Percentiles rank a stretch among this genome's conserved stretches.
These are phyloP conservation scores for Ctenopoma kingsleyae DNA, from an alignment of 2,797 vertebrate genomes.

Conservation along the genomic window DNA sequence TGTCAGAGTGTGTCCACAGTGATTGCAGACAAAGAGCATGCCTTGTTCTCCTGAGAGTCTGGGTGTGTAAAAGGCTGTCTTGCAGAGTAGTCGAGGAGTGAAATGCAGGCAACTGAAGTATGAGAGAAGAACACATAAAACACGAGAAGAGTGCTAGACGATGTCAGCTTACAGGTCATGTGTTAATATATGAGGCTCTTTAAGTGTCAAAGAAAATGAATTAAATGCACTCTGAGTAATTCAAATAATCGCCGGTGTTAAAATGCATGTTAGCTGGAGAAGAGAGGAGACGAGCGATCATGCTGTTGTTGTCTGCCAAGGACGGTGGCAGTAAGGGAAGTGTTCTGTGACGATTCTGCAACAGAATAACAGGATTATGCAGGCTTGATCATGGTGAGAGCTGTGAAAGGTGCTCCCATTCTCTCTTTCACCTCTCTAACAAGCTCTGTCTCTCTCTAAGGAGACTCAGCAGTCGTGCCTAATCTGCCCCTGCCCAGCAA, in stretches of 20 bases:
- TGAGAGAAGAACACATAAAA: constrained; percentile 25
- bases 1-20: constrained; percentile 49
- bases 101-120: constrained; percentile 26
- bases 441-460: constrained; percentile 47
- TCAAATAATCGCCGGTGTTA: constrained; percentile 20
- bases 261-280: constrained; percentile 19
- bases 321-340: constrained; percentile 21
- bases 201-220: constrained; percentile 42
- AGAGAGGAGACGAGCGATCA: not conserved
- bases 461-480: constrained; percentile 50
- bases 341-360: constrained; percentile 55
- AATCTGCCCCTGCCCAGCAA: constrained; percentile 55
- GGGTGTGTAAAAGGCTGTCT: constrained; percentile 48
- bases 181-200: constrained; percentile 42
- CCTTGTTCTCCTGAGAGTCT: constrained; percentile 65
- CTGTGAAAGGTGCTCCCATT: constrained; percentile 53
- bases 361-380: constrained; percentile 72
- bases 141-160: constrained; percentile 26
- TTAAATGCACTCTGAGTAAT: constrained; percentile 31
- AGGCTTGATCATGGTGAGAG: constrained; percentile 42
- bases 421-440: constrained; percentile 45
- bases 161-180: constrained; percentile 28
- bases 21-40: constrained; percentile 58
- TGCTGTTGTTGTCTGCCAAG: constrained; percentile 10
- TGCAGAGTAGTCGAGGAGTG: constrained; percentile 18